phyloP scores from a whole-genome alignment of 2,113 vertebrate genomes.

The Odocoileus hemionus region DNA sequence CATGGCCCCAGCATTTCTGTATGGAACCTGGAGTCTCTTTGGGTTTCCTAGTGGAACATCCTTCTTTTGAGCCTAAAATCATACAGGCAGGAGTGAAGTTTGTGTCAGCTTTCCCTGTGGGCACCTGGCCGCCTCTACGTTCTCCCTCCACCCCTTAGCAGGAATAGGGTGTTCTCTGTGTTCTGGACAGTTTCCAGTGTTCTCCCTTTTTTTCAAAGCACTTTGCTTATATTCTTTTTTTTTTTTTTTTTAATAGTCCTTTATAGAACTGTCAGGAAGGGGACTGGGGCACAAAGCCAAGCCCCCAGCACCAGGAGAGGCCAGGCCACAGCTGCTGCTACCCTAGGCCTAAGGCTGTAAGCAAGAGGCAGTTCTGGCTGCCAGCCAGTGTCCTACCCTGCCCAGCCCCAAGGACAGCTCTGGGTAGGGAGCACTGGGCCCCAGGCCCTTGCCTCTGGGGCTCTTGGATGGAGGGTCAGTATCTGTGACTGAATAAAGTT shows the following conservation, averaged over 20 bases:
- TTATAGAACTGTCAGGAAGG: background rate
- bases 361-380: conserved; percentile 47
- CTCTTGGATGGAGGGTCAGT: background rate
- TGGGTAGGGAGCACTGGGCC: background rate
- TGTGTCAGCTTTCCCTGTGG: background rate
- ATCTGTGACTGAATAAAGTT: conserved; percentile 66
- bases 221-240: conserved; percentile 21
- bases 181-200: background rate
- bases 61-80: background rate
- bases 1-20: conserved; percentile 11
- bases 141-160: background rate
- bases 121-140: background rate
- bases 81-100: background rate
- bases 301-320: conserved; percentile 39
- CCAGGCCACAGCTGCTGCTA: conserved; percentile 61
- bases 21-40: background rate
- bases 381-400: conserved; percentile 47
- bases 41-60: background rate
- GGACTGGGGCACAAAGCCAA: conserved; percentile 50
- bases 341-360: conserved; percentile 45
- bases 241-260: background rate
- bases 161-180: conserved; percentile 35
- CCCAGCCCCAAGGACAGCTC: conserved; percentile 42
- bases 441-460: background rate
- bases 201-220: conserved; percentile 42